phyloP scores from a whole-genome alignment of 37 sponge, comb jelly and placozoan genomes.

The Chondrosia reniformis region DNA sequence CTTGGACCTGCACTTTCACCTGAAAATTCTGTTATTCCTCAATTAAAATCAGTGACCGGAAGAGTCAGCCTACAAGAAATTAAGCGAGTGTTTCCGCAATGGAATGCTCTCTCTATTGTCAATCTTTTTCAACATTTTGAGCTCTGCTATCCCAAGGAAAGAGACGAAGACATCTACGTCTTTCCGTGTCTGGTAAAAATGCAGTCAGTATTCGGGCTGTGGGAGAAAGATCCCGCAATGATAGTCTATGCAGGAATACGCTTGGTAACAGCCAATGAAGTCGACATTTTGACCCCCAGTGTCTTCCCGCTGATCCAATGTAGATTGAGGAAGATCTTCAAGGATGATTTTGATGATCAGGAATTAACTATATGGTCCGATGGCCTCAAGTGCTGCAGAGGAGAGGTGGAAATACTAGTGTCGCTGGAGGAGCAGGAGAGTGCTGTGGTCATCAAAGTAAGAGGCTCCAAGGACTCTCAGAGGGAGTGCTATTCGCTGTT shows the following conservation, averaged over 20 bases:
- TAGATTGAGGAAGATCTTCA: slow-evolving; percentile 44
- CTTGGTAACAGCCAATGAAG: not conserved
- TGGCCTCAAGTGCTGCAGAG: slow-evolving; percentile 83
- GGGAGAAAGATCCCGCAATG: slow-evolving; percentile 63
- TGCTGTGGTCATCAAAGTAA: slow-evolving; percentile 60
- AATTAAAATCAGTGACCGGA: slow-evolving; percentile 74
- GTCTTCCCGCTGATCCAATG: slow-evolving; percentile 66
- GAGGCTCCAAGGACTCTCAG: slow-evolving; percentile 55
- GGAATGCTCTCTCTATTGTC: slow-evolving; percentile 60
- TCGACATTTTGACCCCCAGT: slow-evolving; percentile 68
- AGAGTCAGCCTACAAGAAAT: slow-evolving; percentile 49
- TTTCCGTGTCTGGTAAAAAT: slow-evolving; percentile 81
- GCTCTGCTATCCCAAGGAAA: slow-evolving; percentile 54
- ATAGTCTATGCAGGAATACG: slow-evolving; percentile 72
- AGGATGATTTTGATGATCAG: slow-evolving; percentile 76
- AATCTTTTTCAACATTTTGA: slow-evolving; percentile 85
- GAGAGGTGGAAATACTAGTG: slow-evolving; percentile 70
- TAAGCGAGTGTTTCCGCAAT: slow-evolving; percentile 54
- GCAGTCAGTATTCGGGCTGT: slow-evolving; percentile 76
- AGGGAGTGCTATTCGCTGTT: slow-evolving; percentile 68
- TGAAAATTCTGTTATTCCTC: slow-evolving; percentile 49
- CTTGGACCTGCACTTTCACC: slow-evolving; percentile 79
- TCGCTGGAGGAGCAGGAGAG: slow-evolving; percentile 25
- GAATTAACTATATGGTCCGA: slow-evolving; percentile 80
- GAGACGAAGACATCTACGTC: slow-evolving; percentile 26